A percentile compares a stretch with the other conserved stretches of the same genome.
Conservation (phyloP, 2,888 invertebrate species). For the Hoplodrina blanda region DNA sequence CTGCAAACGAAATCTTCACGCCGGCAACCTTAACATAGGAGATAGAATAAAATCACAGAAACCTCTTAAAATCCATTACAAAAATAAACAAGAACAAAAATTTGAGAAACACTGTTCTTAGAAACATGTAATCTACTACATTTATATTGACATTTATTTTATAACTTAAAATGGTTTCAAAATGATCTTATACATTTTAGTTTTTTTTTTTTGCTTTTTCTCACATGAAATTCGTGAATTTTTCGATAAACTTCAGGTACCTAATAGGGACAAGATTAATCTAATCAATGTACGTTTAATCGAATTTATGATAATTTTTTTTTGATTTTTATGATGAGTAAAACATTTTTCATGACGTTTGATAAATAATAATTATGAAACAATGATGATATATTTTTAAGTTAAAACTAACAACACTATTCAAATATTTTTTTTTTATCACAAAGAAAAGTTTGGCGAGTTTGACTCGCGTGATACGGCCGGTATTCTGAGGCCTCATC, state of each 20-base stretch:
- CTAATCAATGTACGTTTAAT: constrained; percentile 63
- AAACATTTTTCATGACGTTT: constrained; percentile 51
- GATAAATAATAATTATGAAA: constrained; percentile 60
- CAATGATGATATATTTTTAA: constrained; percentile 55
- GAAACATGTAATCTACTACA: constrained; percentile 64
- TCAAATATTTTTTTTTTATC: constrained; percentile 75
- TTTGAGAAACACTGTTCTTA: constrained; percentile 90
- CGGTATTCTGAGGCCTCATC: constrained; percentile 57
- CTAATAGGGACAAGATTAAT: constrained; percentile 82
- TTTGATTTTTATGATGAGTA: constrained; percentile 60
- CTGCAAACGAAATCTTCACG: constrained; percentile 77
- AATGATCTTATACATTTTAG: constrained; percentile 63
- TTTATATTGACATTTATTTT: constrained; percentile 66
- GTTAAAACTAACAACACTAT: constrained; percentile 60
- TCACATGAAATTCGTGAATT: constrained; percentile 66
- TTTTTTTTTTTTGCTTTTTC: constrained; percentile 60
- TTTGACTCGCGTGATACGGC: constrained; percentile 74
- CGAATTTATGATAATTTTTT: constrained; percentile 48
- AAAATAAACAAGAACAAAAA: constrained; percentile 75
- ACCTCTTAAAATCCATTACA: constrained; percentile 74
- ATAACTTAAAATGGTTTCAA: constrained; percentile 64
- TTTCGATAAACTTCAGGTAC: constrained; percentile 86
- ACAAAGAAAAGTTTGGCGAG: constrained; percentile 78
- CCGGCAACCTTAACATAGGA: constrained; percentile 75
- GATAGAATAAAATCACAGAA: constrained; percentile 83